phyloP scores from a whole-genome alignment of 1,140 invertebrate genomes.

The Lethocerus indicus region DNA sequence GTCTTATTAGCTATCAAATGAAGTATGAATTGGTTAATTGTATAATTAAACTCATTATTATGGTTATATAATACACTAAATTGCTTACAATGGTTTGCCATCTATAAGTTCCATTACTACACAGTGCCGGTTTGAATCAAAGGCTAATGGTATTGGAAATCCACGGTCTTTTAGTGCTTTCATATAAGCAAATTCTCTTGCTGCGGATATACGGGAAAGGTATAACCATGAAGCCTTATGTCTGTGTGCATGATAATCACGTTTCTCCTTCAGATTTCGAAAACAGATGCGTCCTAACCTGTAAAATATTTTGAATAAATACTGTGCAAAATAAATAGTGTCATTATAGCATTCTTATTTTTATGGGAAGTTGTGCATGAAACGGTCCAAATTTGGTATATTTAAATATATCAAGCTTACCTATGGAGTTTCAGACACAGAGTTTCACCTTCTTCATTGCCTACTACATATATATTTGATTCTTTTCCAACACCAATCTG shows the following conservation, averaged over 20 bases:
- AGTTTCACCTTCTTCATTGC: slow-evolving; percentile 51
- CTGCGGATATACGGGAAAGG: slow-evolving; percentile 89
- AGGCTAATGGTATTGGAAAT: slow-evolving; percentile 89
- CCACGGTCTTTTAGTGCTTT: slow-evolving; percentile 76
- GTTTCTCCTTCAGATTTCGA: slow-evolving; percentile 88
- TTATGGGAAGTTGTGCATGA: neutral
- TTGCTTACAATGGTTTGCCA: slow-evolving; percentile 51
- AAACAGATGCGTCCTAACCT: slow-evolving; percentile 90
- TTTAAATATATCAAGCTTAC: slow-evolving; percentile 20
- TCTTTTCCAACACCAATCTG: slow-evolving; percentile 99
- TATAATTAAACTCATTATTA: neutral
- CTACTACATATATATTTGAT: slow-evolving; percentile 84
- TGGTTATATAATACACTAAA: neutral
- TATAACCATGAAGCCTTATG: slow-evolving; percentile 91
- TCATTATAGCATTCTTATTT: neutral
- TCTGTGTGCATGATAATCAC: slow-evolving; percentile 90
- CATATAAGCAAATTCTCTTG: slow-evolving; percentile 98
- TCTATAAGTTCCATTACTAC: slow-evolving; percentile 89
- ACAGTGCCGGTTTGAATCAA: slow-evolving; percentile 92
- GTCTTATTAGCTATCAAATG: neutral
- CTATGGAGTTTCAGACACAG: slow-evolving; percentile 85
- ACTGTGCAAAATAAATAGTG: neutral
- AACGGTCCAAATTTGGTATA: neutral
- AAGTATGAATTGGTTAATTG: neutral
- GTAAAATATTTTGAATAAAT: slow-evolving; percentile 17